Evolutionary conservation across 2,888 invertebrate species (phyloP).

Genomic region (Xanthostigma xanthostigma): DNA sequence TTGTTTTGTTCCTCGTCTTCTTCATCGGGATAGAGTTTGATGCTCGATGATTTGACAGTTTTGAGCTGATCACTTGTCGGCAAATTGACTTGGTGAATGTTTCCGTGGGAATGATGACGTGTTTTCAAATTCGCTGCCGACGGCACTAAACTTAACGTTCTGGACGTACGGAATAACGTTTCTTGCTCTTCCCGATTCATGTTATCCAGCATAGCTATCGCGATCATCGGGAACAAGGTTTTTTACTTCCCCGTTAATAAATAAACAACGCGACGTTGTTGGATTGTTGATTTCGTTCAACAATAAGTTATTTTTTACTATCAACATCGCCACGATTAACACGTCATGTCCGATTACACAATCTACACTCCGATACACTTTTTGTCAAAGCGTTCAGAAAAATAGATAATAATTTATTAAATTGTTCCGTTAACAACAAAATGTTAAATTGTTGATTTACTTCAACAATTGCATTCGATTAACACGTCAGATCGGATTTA

Average conservation of each 20-base stretch:
- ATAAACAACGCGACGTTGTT: no score
- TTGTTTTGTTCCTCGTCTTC: slow-evolving; percentile 3
- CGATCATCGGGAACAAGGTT: slow-evolving; percentile 24
- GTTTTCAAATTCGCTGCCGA: slow-evolving; percentile 12
- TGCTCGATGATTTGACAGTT: background rate
- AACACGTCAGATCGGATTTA: no score
- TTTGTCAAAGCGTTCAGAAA: no score
- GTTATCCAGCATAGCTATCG: slow-evolving; percentile 30
- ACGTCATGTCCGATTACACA: background rate
- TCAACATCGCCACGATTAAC: no score
- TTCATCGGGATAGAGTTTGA: background rate
- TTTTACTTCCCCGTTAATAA: slow-evolving; percentile 5
- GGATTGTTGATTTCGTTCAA: no score
- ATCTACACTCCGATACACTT: no score
- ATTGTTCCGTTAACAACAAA: no score
- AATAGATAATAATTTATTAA: no score
- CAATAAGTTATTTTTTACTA: no score
- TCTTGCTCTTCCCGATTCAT: slow-evolving; percentile 52
- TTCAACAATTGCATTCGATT: no score
- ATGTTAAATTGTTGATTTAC: no score
- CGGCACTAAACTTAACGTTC: slow-evolving; percentile 35
- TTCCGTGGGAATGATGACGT: slow-evolving; percentile 7
- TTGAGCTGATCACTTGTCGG: background rate
- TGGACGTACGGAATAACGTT: slow-evolving; percentile 42
- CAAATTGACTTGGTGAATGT: slow-evolving; percentile 7